phyloP scores from a whole-genome alignment of 2,888 invertebrate species.

The Coremacera marginata region DNA sequence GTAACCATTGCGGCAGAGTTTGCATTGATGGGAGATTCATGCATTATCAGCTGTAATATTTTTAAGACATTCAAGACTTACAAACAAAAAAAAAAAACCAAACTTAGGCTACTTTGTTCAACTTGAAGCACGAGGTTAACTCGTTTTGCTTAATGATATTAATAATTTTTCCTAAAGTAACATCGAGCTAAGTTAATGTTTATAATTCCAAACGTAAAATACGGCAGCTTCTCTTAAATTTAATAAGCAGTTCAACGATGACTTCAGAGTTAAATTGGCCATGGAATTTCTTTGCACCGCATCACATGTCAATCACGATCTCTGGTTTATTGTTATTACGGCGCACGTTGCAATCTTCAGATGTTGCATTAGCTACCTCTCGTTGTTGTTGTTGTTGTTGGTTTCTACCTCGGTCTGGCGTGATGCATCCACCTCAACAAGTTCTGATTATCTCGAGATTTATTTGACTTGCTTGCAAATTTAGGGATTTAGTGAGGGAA shows the following conservation, averaged over 20 bases:
- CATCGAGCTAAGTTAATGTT: neutral
- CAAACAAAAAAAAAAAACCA: too few species aligned
- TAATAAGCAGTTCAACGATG: slow-evolving; percentile 5
- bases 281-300: slow-evolving; percentile 10
- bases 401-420: neutral
- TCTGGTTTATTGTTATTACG: slow-evolving; percentile 52
- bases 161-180: slow-evolving; percentile 16
- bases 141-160: slow-evolving; percentile 12
- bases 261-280: neutral
- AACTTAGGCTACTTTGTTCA: too few species aligned
- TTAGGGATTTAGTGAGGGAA: slow-evolving; percentile 50
- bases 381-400: neutral
- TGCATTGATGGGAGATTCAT: too few species aligned
- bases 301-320: slow-evolving; percentile 54
- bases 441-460: slow-evolving; percentile 53
- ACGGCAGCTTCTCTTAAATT: slow-evolving; percentile 2
- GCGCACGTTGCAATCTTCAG: slow-evolving; percentile 34
- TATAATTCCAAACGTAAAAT: slow-evolving; percentile 5
- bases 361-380: neutral
- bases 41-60: too few species aligned
- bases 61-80: too few species aligned
- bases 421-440: slow-evolving; percentile 23
- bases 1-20: too few species aligned
- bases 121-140: neutral
- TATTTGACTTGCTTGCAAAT: slow-evolving; percentile 52